Base-by-base conservation (phyloP, 2,113 vertebrate genomes). In the Haliaeetus leucogaster region DNA sequence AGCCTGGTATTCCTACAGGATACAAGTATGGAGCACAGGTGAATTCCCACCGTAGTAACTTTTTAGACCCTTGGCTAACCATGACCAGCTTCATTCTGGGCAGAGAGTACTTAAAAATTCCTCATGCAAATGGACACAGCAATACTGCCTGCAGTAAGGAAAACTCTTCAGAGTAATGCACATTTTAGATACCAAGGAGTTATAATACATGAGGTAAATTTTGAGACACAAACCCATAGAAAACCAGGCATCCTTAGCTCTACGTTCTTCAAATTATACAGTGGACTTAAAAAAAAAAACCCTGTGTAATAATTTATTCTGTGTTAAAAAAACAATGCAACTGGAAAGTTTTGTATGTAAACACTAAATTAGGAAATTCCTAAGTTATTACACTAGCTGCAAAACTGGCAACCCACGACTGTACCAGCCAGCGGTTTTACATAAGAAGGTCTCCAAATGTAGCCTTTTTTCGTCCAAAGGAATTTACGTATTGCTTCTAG, bases 361-460 rank as follows among this genome's bases (percentile, higher is more conserved):
- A 48, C 14, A 58, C 36, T 74, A 15, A 45, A 48, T 67, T 10
- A 78, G 47, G 47, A 48, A 48, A 48, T 78, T 32, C 13, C 16
- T 40, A 42, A 85, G 2, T 47, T 1, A 1, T 62, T 89, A 86
- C 17, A 38, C 11, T 53, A 73, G 13, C 25, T 63, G 42, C 34
- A 71, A 77, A 84, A 89, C 14, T 42, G 32, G 13, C 21, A 81
- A 19, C 38, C 22, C 4, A 7, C 0, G 0, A 56, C 32, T 58
- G 32, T 70, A 26, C 22, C 21, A 67, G 16, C 27, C 21, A 67
- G 16, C 23, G 74, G 38, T 90, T 88, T 83, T 61, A 40, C 5
- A 0, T 43, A 43, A 53, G 26, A n/a, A 38, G 9, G 9, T 74
- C n/a, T 71, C 38, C 20, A 19, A 40, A 59, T n/a, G 12, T 32